phyloP scores from a whole-genome alignment of 2,888 invertebrate genomes.

The Dione vanillae region DNA sequence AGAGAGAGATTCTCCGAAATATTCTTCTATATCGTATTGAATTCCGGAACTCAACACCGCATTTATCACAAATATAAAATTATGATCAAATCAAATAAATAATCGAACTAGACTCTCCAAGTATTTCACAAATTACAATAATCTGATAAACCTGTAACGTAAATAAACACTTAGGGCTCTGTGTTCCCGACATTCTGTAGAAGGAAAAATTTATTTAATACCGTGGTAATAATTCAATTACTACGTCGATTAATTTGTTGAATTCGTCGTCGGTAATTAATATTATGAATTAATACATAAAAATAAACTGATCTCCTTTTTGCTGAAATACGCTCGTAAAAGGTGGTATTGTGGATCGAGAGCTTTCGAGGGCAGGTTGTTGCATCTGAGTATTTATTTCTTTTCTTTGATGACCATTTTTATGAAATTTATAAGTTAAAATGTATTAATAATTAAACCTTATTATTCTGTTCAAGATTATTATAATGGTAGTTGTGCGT shows the following conservation, averaged over 20 bases:
- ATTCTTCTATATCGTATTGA: too few relatives aligned
- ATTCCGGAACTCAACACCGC: too few relatives aligned
- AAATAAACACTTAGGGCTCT: constrained; percentile 20
- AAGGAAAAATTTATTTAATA: constrained; percentile 14
- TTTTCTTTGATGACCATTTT: constrained; percentile 26
- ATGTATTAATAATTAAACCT: too few relatives aligned
- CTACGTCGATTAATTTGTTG: too few relatives aligned
- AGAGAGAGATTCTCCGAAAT: too few relatives aligned
- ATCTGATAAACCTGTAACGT: constrained; percentile 4
- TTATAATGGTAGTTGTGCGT: too few relatives aligned
- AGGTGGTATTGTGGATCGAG: constrained; percentile 25
- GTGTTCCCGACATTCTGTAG: constrained; percentile 3
- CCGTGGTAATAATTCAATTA: constrained; percentile 18
- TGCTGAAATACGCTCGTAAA: constrained; percentile 18
- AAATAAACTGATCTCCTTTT: constrained; percentile 1
- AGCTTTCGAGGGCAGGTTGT: constrained; percentile 18
- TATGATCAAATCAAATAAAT: too few relatives aligned
- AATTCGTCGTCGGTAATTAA: too few relatives aligned
- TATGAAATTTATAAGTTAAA: too few relatives aligned
- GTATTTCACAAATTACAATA: constrained; percentile 1
- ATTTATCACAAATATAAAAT: too few relatives aligned
- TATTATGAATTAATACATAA: neutral
- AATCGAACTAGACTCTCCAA: neutral
- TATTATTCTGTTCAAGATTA: too few relatives aligned
- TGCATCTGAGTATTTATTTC: constrained; percentile 25